Percentiles rank a stretch among this genome's conserved stretches.
Conservation (phyloP, 1,140 invertebrate genomes). For the Neodiprion lecontei region DNA sequence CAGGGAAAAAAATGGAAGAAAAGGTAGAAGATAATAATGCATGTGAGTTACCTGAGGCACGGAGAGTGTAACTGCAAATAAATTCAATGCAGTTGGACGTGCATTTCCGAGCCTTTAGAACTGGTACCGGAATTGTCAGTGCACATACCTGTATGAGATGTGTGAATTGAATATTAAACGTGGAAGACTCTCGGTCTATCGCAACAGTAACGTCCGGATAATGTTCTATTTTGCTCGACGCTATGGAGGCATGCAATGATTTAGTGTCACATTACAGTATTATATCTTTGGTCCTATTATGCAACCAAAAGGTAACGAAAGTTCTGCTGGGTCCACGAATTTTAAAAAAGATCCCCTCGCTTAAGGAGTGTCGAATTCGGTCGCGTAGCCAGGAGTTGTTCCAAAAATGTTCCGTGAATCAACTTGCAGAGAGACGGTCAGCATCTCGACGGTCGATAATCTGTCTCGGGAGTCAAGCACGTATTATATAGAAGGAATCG, state of each 20-base stretch:
- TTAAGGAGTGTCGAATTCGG: not conserved
- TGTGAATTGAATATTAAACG: not conserved
- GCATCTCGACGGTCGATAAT: constrained; percentile 1
- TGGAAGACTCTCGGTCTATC: not conserved
- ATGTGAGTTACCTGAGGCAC: too few relatives aligned
- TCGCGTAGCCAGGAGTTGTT: not conserved
- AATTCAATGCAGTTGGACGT: not conserved
- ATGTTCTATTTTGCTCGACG: too few relatives aligned
- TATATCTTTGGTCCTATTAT: not conserved
- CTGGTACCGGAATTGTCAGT: too few relatives aligned
- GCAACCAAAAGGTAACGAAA: not conserved
- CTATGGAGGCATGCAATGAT: too few relatives aligned
- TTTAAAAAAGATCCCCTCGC: not conserved
- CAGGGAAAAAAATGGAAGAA: not conserved
- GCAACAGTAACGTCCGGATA: too few relatives aligned
- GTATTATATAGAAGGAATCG: not conserved
- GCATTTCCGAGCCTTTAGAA: not conserved
- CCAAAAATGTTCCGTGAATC: constrained; percentile 1
- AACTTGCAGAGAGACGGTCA: constrained; percentile 5
- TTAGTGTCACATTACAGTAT: too few relatives aligned
- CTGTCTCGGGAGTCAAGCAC: not conserved
- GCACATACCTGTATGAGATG: not conserved
- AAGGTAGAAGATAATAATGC: too few relatives aligned
- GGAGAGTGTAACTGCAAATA: not conserved
- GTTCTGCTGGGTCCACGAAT: not conserved